Conservation (phyloP, 1,140 invertebrate genomes). For the Anadara kagoshimensis region DNA sequence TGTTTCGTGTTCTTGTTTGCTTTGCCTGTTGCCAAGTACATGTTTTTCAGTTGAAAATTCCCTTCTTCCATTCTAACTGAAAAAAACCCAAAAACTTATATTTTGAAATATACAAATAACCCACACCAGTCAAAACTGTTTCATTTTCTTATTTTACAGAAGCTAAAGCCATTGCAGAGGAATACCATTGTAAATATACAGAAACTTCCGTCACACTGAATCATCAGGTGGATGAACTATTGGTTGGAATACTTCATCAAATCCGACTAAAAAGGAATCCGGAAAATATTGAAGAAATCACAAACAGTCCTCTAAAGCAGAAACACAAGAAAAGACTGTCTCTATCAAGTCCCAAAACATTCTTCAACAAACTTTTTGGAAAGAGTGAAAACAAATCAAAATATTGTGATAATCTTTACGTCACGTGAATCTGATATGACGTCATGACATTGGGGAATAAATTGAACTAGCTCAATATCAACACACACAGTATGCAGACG, state of each 20-base stretch:
- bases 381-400: constrained; percentile 32
- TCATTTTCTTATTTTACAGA: constrained; percentile 50
- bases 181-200: constrained; percentile 85
- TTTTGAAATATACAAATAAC: no score
- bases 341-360: background rate
- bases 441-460: no score
- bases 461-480: no score
- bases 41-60: no score
- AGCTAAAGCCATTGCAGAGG: constrained; percentile 77
- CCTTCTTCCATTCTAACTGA: no score
- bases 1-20: no score
- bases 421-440: no score
- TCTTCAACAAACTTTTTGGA: constrained; percentile 50
- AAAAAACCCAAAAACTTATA: no score
- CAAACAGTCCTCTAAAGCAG: background rate
- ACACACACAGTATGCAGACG: no score
- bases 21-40: no score
- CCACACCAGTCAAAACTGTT: no score
- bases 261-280: constrained; percentile 64
- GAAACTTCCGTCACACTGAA: constrained; percentile 87
- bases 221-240: constrained; percentile 86
- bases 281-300: constrained; percentile 15
- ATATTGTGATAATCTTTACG: constrained; percentile 17
- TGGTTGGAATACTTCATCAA: constrained; percentile 83
- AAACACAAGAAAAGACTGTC: background rate